Evolutionary conservation across 1,140 invertebrate genomes (phyloP), one percentile per base, ranked within the genome.

Genomic region (Anadara kagoshimensis): DNA sequence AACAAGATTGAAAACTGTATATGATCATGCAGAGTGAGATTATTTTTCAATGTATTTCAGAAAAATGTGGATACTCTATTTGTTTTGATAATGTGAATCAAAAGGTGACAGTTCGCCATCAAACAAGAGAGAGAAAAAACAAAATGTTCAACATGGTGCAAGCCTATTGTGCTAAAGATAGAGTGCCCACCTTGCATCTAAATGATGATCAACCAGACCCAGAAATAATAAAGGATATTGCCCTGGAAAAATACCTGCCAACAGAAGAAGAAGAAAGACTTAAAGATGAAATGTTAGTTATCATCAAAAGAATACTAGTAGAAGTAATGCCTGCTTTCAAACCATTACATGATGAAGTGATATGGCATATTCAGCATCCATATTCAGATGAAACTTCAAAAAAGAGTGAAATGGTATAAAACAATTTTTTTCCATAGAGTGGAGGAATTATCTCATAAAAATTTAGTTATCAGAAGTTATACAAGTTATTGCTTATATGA

Each of bases 91-190:
- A n/a, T n/a, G n/a, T n/a, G n/a, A n/a, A n/a, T n/a, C n/a, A n/a
- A n/a, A n/a, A n/a, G n/a, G n/a, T n/a, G n/a, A n/a, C n/a, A n/a
- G n/a, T n/a, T n/a, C n/a, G n/a, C n/a, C n/a, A n/a, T n/a, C n/a
- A n/a, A n/a, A n/a, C n/a, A n/a, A n/a, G n/a, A n/a, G n/a, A n/a
- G n/a, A n/a, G n/a, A n/a, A n/a, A n/a, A n/a, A n/a, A n/a, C n/a
- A n/a, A n/a, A n/a, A n/a, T n/a, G 59, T 59, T 1, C n/a, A n/a
- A n/a, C n/a, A n/a, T n/a, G n/a, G n/a, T n/a, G n/a, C n/a, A n/a
- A n/a, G n/a, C n/a, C n/a, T 69, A 75, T 65, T 47, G 66, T 18
- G 59, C 73, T 7, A 11, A 14, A 10, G 72, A 74, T 43, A 68
- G 65, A 44, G 49, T 74, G 16, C 18, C 20, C 22, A 63, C 53